Evolutionary conservation across 2,113 vertebrate genomes (phyloP).

Genomic region (Centrocercus urophasianus): DNA sequence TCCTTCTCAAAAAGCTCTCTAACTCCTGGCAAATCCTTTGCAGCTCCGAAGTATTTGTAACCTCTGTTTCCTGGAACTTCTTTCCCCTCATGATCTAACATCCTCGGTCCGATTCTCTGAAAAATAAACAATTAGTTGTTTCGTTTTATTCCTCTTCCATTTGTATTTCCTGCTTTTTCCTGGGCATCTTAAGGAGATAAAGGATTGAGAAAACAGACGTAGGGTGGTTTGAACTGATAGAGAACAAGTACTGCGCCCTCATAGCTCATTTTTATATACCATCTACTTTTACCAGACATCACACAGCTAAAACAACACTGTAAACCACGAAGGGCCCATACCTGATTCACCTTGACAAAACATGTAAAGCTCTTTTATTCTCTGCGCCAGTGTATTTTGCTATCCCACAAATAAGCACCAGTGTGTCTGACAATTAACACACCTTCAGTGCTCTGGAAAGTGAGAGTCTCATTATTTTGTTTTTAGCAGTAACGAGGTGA

Average conservation of each 20-base stretch:
- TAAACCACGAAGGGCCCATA: not conserved
- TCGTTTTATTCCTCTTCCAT: not conserved
- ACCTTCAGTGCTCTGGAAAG: not conserved
- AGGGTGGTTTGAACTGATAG: too few species aligned
- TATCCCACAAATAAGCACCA: not conserved
- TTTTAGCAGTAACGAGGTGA: not conserved
- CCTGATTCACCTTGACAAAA: not conserved
- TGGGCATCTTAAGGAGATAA: not conserved
- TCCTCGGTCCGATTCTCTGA: constrained; percentile 91
- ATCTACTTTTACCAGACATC: not conserved
- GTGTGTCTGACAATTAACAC: not conserved
- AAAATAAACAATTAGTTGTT: not conserved
- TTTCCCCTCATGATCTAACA: constrained; percentile 97
- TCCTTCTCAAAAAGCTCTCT: constrained; percentile 97
- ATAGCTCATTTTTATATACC: not conserved
- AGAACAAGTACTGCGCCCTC: not conserved
- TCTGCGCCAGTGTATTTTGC: not conserved
- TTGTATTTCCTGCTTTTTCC: not conserved
- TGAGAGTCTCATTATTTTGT: not conserved
- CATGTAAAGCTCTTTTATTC: not conserved
- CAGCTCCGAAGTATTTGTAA: constrained; percentile 98
- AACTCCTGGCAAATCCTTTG: constrained; percentile 95
- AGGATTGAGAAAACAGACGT: not conserved
- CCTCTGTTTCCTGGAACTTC: constrained; percentile 97
- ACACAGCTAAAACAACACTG: not conserved